Conservation (phyloP, 2,113 vertebrate species). For the Syrmaticus mikado region DNA sequence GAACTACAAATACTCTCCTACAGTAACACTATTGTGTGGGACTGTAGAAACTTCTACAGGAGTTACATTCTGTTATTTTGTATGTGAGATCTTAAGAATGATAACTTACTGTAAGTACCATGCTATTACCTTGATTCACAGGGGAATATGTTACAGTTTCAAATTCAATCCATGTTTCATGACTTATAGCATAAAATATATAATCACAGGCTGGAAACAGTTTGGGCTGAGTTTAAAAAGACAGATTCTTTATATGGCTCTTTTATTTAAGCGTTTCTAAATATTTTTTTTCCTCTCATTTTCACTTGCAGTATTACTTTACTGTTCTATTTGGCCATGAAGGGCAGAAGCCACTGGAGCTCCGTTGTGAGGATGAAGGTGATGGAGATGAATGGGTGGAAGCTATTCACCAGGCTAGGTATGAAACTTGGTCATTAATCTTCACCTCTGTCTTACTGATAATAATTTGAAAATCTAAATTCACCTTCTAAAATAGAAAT, state of each 20-base stretch:
- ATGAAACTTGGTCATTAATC: slow-evolving; percentile 1
- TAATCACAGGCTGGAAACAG: neutral
- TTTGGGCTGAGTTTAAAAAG: neutral
- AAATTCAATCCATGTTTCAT: neutral
- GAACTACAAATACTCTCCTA: neutral
- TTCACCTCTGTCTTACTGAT: neutral
- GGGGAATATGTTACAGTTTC: slow-evolving; percentile 1
- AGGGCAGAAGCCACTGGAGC: slow-evolving; percentile 95
- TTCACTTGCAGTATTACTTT: slow-evolving; percentile 88
- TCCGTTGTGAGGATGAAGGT: slow-evolving; percentile 92
- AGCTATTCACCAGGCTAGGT: slow-evolving; percentile 98
- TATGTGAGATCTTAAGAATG: neutral
- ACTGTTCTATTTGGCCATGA: slow-evolving; percentile 96
- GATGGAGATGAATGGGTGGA: slow-evolving; percentile 98
- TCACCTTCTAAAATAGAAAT: neutral
- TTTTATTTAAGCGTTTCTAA: neutral
- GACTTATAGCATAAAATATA: neutral
- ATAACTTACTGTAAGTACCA: neutral
- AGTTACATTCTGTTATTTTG: neutral
- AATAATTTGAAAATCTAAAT: neutral
- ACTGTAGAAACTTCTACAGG: neutral
- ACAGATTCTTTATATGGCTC: accelerated
- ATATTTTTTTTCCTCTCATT: neutral
- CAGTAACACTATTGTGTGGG: neutral
- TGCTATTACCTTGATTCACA: neutral